Evolutionary conservation across 1,140 invertebrate genomes (phyloP), one percentile per base, ranked within the genome.

Genomic region (Drosophila subobscura): DNA sequence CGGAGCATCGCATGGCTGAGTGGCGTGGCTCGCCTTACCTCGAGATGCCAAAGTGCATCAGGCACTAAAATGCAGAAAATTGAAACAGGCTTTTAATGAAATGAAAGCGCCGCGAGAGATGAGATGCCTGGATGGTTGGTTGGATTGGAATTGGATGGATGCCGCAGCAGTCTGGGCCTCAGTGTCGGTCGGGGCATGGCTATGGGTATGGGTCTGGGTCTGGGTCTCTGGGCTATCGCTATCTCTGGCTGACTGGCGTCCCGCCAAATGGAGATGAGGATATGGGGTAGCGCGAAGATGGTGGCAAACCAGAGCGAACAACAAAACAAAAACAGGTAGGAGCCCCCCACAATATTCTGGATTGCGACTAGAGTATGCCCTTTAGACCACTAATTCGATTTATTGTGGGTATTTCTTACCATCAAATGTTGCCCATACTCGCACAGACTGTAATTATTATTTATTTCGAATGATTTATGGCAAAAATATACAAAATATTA

Each of bases 21-120:
- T 63, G 16, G 14, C 25, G 5, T 8, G 50, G 64, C 20, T 54
- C 27, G 65, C 65, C 50, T 68, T 41, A 23, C 44, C 42, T 65
- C 64, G 63, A 83, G 72, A 88, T 90, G 89, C 89, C 89, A 90
- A 90, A 90, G 84, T 90, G 89, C 89, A 90, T 90, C 89, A 86
- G 72, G 59, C 89, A 86, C 55, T 89, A 90, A 90, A 90, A 84
- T 76, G 80, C 84, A 90, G 84, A 90, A 90, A 90, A 90, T 90
- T 86, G 83, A 90, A 90, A 90, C 88, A 77, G 89, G 89, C 89
- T 90, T 90, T 89, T 89, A 90, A 90, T 79, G 77, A 84, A 85
- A 84, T 61, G 76, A 79, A 84, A 84, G 75, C 79, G 75, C 79
- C 70, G 79, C 79, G 2, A 75, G 71, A 75, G 53, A 74, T 74